Base-by-base conservation (phyloP, 2,113 vertebrate genomes). In the Mus pahari region DNA sequence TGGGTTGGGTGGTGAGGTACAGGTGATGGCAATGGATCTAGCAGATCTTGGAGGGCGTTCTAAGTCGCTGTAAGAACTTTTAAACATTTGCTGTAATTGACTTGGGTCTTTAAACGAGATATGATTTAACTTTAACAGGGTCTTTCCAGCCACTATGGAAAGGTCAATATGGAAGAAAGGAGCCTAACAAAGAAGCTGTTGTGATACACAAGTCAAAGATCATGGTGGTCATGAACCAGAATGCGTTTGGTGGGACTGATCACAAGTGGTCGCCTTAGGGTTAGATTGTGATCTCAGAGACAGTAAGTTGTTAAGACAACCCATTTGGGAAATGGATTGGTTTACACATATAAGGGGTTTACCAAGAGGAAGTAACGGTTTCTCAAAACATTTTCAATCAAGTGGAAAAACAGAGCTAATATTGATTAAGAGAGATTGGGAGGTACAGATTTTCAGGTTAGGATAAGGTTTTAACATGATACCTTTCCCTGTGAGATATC, bases 211-310 rank as follows among this genome's bases (percentile, higher is more conserved):
- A 91, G 42, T 12, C 60, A 92, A 71, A 86, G 33, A 42, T 73
- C 33, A 31, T 33, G 24, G 3, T 71, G 9, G 14, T 62, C 4
- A 7, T 70, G 42, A 1, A 14, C 24, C 82, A 84, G 11, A 2
- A 45, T 53, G 36, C 42, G 48, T 81, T 87, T 45, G 39, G 50
- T 88, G 26, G n/a, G 50, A 55, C 28, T 48, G 33, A 17, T 36
- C 82, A 87, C 45, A 93, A 89, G 24, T 64, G 68, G 9, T 73
- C 71, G 19, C 11, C 70, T 74, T 86, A 74, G 45, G 39, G 86
- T 13, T 94, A 8, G 83, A 60, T 79, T 79, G 73, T 95, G 48
- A 48, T n/a, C 10, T 95, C 73, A 82, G 45, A 89, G 39, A 88
- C 28, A 92, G 58, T 16, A 62, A 12, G 20, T 64, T 79, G 66